Base-by-base conservation (phyloP, 2,113 vertebrate species). In the Casuarius casuarius region DNA sequence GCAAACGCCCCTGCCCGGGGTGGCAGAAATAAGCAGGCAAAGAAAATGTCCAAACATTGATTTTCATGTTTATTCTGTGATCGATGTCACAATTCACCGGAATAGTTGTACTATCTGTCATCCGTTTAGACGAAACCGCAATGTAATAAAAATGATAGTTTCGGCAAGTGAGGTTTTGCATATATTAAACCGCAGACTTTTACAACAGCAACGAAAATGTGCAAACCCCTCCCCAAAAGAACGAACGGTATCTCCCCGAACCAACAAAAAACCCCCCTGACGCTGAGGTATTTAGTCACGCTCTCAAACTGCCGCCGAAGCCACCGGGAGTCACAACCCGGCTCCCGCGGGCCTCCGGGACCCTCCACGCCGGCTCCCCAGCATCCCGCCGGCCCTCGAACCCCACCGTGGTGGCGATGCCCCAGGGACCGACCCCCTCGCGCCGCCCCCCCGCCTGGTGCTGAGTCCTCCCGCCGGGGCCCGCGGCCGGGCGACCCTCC, bases 101-200 rank as follows among this genome's bases (percentile, higher is more conserved):
- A 71, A 66, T 71, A 93, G 87, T 59, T 78, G 91, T 79, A 88
- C 82, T 88, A 74, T 81, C 76, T 59, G 81, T 62, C 54, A 62
- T 62, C 74, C 62, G 84, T 83, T 86, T 88, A 83, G 78, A 56
- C 23, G 80, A 77, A 83, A 76, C 46, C 72, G 29, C 54, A 77
- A 84, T 33, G 66, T 77, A 54, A 93, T 81, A 89, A 92, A 85
- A 90, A 42, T 70, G 68, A 92, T 71, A 95, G 73, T 82, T 94
- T 91, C 81, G 95, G 89, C 89, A 94, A 79, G 93, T 68, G 48
- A 73, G 83, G 91, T 90, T 92, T 95, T 95, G 89, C 95, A 95
- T 95, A 94, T 91, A 91, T 87, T 80, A 77, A 92, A 81, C 96
- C 66, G 78, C 67, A 79, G 85, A 94, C 86, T 79, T 82, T 90